Evolutionary conservation across 2,113 vertebrate genomes (phyloP).

Genomic region (Ceyx margarethae): DNA sequence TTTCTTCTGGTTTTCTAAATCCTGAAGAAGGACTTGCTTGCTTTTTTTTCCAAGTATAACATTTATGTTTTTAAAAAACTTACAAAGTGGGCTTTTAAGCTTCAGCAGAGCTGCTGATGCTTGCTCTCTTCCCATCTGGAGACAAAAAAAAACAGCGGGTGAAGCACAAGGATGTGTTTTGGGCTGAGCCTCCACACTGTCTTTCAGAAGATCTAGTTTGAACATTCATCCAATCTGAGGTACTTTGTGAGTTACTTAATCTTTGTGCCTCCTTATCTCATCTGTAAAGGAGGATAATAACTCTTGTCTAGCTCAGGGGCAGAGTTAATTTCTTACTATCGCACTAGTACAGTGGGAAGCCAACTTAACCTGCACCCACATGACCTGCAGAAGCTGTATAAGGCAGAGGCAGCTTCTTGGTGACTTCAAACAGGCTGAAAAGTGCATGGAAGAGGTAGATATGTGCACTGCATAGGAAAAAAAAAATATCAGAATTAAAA

Average conservation of each 20-base stretch:
- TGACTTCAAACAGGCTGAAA: background rate
- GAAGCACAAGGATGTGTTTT: background rate
- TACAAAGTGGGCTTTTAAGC: background rate
- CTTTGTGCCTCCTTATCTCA: background rate
- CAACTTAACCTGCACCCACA: background rate
- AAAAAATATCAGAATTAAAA: background rate
- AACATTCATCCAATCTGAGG: background rate
- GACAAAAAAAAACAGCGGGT: background rate
- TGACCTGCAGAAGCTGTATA: background rate
- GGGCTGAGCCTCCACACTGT: background rate
- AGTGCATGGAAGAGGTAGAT: background rate
- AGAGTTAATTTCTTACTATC: background rate
- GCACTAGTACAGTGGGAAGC: background rate
- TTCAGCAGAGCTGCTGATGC: background rate
- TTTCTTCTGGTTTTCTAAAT: background rate
- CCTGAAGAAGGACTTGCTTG: background rate
- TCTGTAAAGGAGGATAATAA: background rate
- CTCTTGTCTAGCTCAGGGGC: background rate
- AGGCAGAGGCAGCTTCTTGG: background rate
- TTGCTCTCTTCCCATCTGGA: background rate
- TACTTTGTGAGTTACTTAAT: background rate
- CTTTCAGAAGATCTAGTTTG: background rate
- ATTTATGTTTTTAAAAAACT: background rate
- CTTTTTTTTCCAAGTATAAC: background rate
- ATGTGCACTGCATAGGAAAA: background rate